A percentile compares a stretch with the other conserved stretches of the same genome.
Conservation (phyloP, 2,797 vertebrate species). For the Chelidonichthys spinosus region DNA sequence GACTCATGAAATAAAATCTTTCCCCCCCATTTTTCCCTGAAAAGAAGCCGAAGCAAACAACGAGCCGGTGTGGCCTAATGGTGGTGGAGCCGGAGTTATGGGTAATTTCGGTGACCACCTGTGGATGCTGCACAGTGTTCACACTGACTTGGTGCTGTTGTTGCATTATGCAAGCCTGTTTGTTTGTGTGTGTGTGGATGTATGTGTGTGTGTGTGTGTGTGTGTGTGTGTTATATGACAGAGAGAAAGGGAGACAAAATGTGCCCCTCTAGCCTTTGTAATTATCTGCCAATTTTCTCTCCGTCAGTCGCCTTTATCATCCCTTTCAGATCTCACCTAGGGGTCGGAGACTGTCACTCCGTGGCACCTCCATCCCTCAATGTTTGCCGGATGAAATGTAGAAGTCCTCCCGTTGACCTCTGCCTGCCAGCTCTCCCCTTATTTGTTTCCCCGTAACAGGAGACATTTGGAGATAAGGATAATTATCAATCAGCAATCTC, state of each 20-base stretch:
- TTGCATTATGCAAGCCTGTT: conserved; percentile 43
- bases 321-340: conserved; percentile 82
- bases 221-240: conserved; percentile 59
- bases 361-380: conserved; percentile 75
- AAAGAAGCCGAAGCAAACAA: conserved; percentile 38
- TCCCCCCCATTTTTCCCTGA: conserved; percentile 4
- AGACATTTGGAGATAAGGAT: conserved; percentile 81
- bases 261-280: conserved; percentile 79
- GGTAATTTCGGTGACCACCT: conserved; percentile 60
- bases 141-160: conserved; percentile 43
- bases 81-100: conserved; percentile 27
- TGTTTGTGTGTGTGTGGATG: background rate
- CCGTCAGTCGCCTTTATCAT: conserved; percentile 82
- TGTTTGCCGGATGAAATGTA: conserved; percentile 78
- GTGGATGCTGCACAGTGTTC: conserved; percentile 45
- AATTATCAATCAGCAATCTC: conserved; percentile 83
- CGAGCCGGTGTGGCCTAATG: conserved; percentile 26
- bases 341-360: conserved; percentile 75
- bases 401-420: conserved; percentile 82
- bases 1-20: conserved; percentile 16
- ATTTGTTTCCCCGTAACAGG: conserved; percentile 81
- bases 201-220: conserved; percentile 8
- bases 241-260: conserved; percentile 72
- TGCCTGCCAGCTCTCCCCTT: conserved; percentile 73
- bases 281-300: conserved; percentile 85